phyloP scores from a whole-genome alignment of 2,797 vertebrate species.

The Sebastes miniatus region DNA sequence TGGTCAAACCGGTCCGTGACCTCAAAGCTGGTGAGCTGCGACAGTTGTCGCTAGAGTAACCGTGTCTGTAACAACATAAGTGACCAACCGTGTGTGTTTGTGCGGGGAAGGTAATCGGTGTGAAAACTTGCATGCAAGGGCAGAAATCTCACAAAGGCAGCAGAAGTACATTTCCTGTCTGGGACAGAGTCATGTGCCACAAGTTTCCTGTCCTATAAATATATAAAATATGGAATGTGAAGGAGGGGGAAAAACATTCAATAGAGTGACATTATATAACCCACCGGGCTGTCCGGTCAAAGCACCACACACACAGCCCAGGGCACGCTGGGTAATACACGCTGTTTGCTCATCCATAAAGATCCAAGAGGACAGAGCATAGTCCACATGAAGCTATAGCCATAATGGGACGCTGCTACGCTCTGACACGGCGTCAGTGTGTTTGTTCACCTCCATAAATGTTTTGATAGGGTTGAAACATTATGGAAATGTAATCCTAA shows the following conservation, averaged over 20 bases:
- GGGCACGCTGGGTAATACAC: constrained; percentile 56
- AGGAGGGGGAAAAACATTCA: constrained; percentile 24
- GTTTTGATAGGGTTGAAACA: constrained; percentile 36
- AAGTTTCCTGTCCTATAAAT: constrained; percentile 76
- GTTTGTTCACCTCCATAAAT: constrained; percentile 63
- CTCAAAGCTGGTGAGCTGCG: constrained; percentile 54
- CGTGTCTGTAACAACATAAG: constrained; percentile 14
- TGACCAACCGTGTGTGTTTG: neutral
- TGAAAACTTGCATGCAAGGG: constrained; percentile 30
- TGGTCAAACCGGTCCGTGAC: constrained; percentile 72
- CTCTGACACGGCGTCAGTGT: neutral
- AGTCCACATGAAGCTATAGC: constrained; percentile 55
- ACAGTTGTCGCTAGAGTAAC: constrained; percentile 48
- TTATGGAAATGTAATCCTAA: constrained; percentile 10
- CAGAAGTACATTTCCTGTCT: constrained; percentile 61
- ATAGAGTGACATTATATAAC: constrained; percentile 68
- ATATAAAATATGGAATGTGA: constrained; percentile 72
- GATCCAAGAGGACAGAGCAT: constrained; percentile 62
- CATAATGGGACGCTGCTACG: constrained; percentile 33
- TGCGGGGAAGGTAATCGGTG: neutral
- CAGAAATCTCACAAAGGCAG: constrained; percentile 45
- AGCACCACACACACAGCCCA: constrained; percentile 36
- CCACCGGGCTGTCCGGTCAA: constrained; percentile 45
- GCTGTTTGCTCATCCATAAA: constrained; percentile 77
- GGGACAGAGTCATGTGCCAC: constrained; percentile 67